A percentile compares a stretch with the other conserved stretches of the same genome.
phyloP scores from a whole-genome alignment of 2,888 invertebrate species.

The Microctonus aethiopoides region DNA sequence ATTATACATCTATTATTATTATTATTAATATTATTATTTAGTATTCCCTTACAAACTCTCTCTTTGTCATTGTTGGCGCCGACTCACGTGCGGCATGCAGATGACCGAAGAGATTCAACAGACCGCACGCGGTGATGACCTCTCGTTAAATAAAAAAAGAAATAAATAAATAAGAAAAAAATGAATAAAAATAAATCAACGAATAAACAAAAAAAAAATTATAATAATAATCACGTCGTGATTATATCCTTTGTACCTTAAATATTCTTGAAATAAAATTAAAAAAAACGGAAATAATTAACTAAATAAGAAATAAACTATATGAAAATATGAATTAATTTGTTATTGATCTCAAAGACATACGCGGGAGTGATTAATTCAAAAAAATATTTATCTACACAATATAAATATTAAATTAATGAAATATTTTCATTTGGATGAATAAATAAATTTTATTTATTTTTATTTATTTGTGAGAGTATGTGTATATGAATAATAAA shows the following conservation, averaged over 20 bases:
- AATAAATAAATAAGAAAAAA: background rate
- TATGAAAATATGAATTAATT: background rate
- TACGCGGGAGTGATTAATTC: background rate
- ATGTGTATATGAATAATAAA: no score
- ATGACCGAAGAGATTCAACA: slow-evolving; percentile 34
- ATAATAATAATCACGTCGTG: background rate
- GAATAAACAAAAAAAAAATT: no score
- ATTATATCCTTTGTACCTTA: background rate
- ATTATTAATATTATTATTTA: background rate
- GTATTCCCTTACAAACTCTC: background rate
- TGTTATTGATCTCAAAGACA: background rate
- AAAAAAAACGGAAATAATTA: no score
- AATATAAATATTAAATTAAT: background rate
- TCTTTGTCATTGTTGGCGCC: background rate
- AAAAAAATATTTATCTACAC: background rate
- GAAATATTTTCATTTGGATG: background rate
- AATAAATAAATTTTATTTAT: background rate
- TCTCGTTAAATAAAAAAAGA: slow-evolving; percentile 1
- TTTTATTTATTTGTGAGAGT: no score
- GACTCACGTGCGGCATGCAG: slow-evolving; percentile 31
- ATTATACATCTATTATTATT: no score
- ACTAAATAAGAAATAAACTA: no score
- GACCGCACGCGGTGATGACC: slow-evolving; percentile 42
- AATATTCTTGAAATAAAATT: no score
- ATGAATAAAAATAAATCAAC: background rate